Base-by-base conservation (phyloP, 2,888 invertebrate species). In the Theretra japonica region DNA sequence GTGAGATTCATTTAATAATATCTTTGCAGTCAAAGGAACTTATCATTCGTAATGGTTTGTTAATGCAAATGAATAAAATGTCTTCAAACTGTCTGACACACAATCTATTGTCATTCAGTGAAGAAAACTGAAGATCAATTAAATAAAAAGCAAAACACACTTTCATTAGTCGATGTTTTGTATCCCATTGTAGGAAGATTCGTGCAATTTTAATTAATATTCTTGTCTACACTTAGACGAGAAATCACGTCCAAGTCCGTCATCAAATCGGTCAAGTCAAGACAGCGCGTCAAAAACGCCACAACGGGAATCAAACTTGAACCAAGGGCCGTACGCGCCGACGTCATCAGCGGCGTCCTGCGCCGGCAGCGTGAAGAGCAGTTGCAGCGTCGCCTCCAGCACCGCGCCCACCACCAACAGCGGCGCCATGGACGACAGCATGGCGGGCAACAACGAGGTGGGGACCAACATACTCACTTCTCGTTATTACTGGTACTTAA, bases 171-270 rank as follows among this genome's bases (percentile, higher is more conserved):
- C 72, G 33, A 59, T 72, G 73, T 70, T 71, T 15, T 50, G 4
- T 50, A 19, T 19, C 19, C 0, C n/a, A 19, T 53, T 5, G 19
- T 15, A 19, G 17, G 17, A 53, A 17, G 15, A 6, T 1, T 19
- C 53, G 1, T 4, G 5, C 19, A n/a, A 53, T n/a, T 53, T 53
- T 53, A n/a, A 17, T n/a, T 48, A 4, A 17, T 21, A n/a, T 11
- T 33, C 15, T 0, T 21, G 1, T 41, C 21, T 62, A 5, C 23
- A n/a, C 19, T 21, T 82, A 94, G 95, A 93, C 73, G 95, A 95
- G 77, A 95, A 95, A 80, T 94, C 95, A 69, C 83, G 95, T 53
- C 95, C 95, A n/a, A 94, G 94, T 74, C 95, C 95, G 5, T 91
- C 91, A 23, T 94, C 94, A 25, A 93, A 92, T 77, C 83, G 94